Evolutionary conservation across 1,140 invertebrate genomes (phyloP), one percentile per base, ranked within the genome.

Genomic region (Camponotus floridanus): DNA sequence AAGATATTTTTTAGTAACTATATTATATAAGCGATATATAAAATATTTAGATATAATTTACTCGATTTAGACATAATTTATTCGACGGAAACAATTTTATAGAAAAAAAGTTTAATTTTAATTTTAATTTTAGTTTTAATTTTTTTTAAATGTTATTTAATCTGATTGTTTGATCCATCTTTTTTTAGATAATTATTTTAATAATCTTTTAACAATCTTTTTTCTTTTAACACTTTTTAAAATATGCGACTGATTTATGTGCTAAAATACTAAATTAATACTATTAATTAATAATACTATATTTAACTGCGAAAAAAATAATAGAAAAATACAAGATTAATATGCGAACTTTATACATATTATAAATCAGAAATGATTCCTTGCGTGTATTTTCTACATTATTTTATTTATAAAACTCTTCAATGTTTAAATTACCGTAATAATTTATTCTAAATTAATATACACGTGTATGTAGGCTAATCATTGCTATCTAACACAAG

Each of bases 81-180:
- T 78, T 78, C 13, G 61, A 1, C 6, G 2, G 18, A 45, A 31
- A 65, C 11, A 78, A 45, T 36, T 11, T 65, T 33, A 26, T 65
- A 65, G 21, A 79, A 79, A 33, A 79, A 79, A 68, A 67, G 48
- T 80, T 26, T 26, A 26, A 3, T 70, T 80, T 70, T 57, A 42
- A 42, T 42, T 26, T 26, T 26, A 26, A 26, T 26, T 26, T 26
- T 26, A 26, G 36, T 39, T 39, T 39, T 39, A 70, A 80, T 70
- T 80, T 80, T 80, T 21, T 55, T 42, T 70, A 70, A 9, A 57
- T 3, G 33, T 55, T 57, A 57, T 42, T 36, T 42, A 15, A 70
- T 80, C 26, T 31, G 15, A 26, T 55, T 33, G 1, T n/a, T 13
- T 3, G 42, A 45, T 48, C 3, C 13, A 48, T 6, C 18, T 51